Conservation (phyloP, 2,797 vertebrate genomes). For the Anguilla anguilla region DNA sequence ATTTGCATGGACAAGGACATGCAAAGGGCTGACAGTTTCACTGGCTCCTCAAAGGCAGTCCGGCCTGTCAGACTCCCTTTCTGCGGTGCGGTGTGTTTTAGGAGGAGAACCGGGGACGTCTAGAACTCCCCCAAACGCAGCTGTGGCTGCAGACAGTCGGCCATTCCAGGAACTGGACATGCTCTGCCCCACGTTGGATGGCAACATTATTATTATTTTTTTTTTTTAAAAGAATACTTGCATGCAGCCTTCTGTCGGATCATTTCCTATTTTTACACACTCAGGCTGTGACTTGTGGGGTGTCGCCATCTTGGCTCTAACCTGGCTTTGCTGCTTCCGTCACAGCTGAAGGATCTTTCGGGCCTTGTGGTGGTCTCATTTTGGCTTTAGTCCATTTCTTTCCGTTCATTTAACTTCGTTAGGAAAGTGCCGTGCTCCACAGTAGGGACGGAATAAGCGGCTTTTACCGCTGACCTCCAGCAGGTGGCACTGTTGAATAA, state of each 20-base stretch:
- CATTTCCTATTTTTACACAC: neutral
- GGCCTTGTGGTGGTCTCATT: neutral
- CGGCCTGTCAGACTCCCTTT: neutral
- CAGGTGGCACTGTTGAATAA: slow-evolving; percentile 42
- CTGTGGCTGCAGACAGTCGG: too few species aligned
- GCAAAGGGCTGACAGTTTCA: slow-evolving; percentile 9
- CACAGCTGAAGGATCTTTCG: neutral
- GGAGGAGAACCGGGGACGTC: too few species aligned
- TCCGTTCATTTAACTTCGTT: neutral
- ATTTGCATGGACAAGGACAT: slow-evolving; percentile 30
- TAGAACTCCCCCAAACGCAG: too few species aligned
- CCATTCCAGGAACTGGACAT: too few species aligned
- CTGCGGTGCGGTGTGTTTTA: neutral
- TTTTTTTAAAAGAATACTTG: too few species aligned
- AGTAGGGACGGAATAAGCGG: neutral
- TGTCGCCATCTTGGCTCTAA: too few species aligned
- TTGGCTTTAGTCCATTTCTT: neutral
- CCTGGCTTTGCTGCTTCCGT: neutral
- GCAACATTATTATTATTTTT: too few species aligned
- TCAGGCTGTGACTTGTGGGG: neutral
- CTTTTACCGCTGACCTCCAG: slow-evolving; percentile 6
- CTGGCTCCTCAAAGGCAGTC: slow-evolving; percentile 4
- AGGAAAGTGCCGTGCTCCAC: neutral
- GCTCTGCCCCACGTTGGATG: too few species aligned
- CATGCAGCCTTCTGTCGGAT: neutral